Conservation (phyloP, 2,888 invertebrate genomes). For the Drosophila rubida region DNA sequence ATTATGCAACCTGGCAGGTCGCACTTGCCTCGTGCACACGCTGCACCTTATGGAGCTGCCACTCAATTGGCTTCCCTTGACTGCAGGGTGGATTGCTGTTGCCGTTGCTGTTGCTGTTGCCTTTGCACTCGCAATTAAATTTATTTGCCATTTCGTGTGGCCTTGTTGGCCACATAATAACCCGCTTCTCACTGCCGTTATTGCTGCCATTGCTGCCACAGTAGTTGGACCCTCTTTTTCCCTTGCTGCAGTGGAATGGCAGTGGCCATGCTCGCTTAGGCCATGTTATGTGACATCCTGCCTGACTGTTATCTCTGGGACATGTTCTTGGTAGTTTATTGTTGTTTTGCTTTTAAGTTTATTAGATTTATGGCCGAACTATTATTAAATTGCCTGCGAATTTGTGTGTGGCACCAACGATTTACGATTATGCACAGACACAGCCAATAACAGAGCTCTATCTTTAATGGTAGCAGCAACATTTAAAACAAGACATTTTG, state of each 20-base stretch:
- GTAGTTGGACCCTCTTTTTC: background rate
- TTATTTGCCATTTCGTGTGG: slow-evolving; percentile 36
- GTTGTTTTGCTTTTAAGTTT: slow-evolving; percentile 32
- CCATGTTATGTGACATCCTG: background rate
- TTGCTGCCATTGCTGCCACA: background rate
- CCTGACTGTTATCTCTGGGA: slow-evolving; percentile 8
- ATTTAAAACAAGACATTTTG: background rate
- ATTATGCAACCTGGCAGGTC: slow-evolving; percentile 43
- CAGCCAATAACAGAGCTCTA: background rate
- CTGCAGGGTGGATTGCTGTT: background rate
- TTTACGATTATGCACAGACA: slow-evolving; percentile 2
- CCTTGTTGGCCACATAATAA: slow-evolving; percentile 28
- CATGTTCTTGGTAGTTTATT: slow-evolving; percentile 17
- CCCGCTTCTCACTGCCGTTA: slow-evolving; percentile 5
- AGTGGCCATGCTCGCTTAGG: slow-evolving; percentile 1
- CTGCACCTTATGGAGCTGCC: slow-evolving; percentile 16
- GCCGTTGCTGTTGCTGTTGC: background rate
- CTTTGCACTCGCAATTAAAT: slow-evolving; percentile 50
- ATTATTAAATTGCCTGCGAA: slow-evolving; percentile 18
- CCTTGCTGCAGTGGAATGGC: no score
- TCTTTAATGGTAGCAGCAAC: background rate
- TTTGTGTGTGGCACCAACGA: background rate
- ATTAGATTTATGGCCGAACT: slow-evolving; percentile 48
- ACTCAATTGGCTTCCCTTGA: slow-evolving; percentile 18
- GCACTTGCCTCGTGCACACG: background rate